Conservation (phyloP, 2,888 invertebrate genomes). For the Cryptocephalus moraei region DNA sequence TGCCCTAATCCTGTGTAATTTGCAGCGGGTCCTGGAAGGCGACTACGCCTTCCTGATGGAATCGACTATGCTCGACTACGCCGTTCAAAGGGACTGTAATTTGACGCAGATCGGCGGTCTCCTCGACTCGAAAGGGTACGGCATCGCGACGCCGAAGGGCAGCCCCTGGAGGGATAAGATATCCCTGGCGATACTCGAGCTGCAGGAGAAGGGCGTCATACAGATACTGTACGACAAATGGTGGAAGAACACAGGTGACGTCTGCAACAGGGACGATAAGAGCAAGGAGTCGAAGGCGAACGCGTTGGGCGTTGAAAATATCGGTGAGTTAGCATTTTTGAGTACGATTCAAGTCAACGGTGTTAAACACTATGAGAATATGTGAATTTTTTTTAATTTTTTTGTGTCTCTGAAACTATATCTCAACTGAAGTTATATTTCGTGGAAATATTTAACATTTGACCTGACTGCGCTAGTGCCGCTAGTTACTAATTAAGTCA, state of each 20-base stretch:
- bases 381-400: no score
- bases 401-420: no score
- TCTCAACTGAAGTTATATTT: no score
- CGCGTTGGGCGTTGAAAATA: conserved; percentile 83
- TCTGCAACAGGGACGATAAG: conserved; percentile 77
- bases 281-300: conserved; percentile 90
- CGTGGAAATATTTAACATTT: no score
- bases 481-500: no score
- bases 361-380: no score
- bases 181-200: conserved; percentile 85
- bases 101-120: conserved; percentile 93
- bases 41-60: conserved; percentile 98
- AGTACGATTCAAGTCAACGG: no score
- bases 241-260: conserved; percentile 96
- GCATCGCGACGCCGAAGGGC: conserved; percentile 93
- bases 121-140: conserved; percentile 74
- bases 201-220: conserved; percentile 90
- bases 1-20: background rate
- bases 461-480: no score
- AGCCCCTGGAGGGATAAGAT: conserved; percentile 96
- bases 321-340: conserved; percentile 44
- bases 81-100: conserved; percentile 90
- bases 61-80: conserved; percentile 94
- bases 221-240: conserved; percentile 93
- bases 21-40: conserved; percentile 66